phyloP scores from a whole-genome alignment of 2,797 vertebrate species.

The Coregonus sp. region DNA sequence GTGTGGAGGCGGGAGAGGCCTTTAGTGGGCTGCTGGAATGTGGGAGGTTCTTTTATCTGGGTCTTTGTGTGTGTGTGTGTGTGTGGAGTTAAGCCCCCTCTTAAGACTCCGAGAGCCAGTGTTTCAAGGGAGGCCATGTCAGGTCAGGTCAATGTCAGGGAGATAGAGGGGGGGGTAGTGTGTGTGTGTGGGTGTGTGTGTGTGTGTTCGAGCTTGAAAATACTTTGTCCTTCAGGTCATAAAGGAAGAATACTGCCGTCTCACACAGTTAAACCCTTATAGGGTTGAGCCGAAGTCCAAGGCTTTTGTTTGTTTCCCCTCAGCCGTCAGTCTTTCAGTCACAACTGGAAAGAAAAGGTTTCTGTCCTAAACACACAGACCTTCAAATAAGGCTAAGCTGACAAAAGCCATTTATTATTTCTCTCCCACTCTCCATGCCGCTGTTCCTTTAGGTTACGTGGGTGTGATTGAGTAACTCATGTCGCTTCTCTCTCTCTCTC shows the following conservation, averaged over 20 bases:
- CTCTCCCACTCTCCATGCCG: neutral
- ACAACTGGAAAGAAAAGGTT: too few relatives aligned
- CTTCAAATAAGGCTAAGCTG: too few relatives aligned
- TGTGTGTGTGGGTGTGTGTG: slow-evolving; percentile 7
- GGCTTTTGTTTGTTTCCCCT: neutral
- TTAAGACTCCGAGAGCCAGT: too few relatives aligned
- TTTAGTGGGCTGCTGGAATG: slow-evolving; percentile 45
- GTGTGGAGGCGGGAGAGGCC: neutral
- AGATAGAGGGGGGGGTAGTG: neutral
- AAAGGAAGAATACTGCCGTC: too few relatives aligned
- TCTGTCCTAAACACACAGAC: too few relatives aligned
- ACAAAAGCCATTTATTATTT: too few relatives aligned
- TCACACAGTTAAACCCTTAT: too few relatives aligned
- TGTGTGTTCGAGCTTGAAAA: slow-evolving; percentile 4
- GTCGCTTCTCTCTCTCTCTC: neutral
- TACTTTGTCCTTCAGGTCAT: slow-evolving; percentile 36
- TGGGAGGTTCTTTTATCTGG: slow-evolving; percentile 48
- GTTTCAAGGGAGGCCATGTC: too few relatives aligned
- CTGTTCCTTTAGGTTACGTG: neutral
- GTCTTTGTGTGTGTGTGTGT: neutral
- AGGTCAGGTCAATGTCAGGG: too few relatives aligned
- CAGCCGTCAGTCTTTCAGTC: neutral
- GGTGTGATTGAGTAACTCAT: neutral
- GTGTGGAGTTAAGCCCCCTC: too few relatives aligned
- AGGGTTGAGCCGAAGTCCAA: neutral